Evolutionary conservation across 2,888 invertebrate genomes (phyloP).

Genomic region (Sthenelais limicola): DNA sequence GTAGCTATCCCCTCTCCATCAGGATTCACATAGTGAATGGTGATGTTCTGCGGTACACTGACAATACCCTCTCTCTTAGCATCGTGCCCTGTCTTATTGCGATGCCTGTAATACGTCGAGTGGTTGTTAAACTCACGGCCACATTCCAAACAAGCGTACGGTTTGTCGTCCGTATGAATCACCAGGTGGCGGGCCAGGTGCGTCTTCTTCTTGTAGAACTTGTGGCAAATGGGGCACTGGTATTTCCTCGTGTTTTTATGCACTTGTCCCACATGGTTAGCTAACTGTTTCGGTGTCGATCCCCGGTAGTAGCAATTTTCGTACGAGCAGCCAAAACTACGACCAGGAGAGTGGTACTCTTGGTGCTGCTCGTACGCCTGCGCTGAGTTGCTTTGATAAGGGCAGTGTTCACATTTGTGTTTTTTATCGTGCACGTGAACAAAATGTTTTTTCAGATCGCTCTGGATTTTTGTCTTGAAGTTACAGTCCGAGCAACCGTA

Average conservation of each 20-base stretch:
- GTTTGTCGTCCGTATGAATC: slow-evolving; percentile 47
- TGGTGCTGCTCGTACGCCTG: slow-evolving; percentile 39
- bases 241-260: slow-evolving; percentile 45
- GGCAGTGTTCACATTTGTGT: slow-evolving; percentile 43
- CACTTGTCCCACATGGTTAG: slow-evolving; percentile 42
- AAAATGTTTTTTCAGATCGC: slow-evolving; percentile 48
- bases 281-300: slow-evolving; percentile 39
- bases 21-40: slow-evolving; percentile 43
- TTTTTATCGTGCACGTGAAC: slow-evolving; percentile 47
- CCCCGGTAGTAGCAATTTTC: slow-evolving; percentile 45
- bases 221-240: slow-evolving; percentile 49
- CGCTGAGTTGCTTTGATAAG: slow-evolving; percentile 44
- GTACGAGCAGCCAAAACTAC: slow-evolving; percentile 41
- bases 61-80: slow-evolving; percentile 72
- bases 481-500: slow-evolving; percentile 43
- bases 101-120: slow-evolving; percentile 50
- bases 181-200: slow-evolving; percentile 50
- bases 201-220: slow-evolving; percentile 50
- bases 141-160: slow-evolving; percentile 49
- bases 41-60: slow-evolving; percentile 51
- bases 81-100: slow-evolving; percentile 49
- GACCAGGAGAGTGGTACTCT: slow-evolving; percentile 46
- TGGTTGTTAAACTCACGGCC: slow-evolving; percentile 44
- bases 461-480: slow-evolving; percentile 44
- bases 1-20: not conserved